These are phyloP conservation scores for Drosophila rellima DNA, from an alignment of 2,888 invertebrate species.

Conservation along the genomic window DNA sequence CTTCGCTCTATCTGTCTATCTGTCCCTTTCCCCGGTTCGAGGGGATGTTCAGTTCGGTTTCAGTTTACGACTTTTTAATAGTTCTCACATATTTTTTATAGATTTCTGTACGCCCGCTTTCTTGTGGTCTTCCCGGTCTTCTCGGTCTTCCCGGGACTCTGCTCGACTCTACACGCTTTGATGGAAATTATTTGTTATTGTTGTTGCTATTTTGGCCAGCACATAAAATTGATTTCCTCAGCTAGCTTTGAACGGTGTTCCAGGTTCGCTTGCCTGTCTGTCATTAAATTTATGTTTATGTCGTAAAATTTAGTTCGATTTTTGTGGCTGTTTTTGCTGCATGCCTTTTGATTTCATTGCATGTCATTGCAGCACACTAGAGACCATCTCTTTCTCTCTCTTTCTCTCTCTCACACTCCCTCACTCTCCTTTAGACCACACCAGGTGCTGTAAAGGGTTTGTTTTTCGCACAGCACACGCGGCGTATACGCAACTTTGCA, in stretches of 20 bases:
- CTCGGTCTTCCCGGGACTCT: slow-evolving; percentile 32
- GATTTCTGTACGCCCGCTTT: slow-evolving; percentile 64
- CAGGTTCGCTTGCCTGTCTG: slow-evolving; percentile 48
- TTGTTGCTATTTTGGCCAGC: slow-evolving; percentile 69
- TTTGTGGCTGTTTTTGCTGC: slow-evolving; percentile 42
- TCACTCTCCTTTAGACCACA: slow-evolving; percentile 52
- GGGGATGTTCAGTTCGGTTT: slow-evolving; percentile 42
- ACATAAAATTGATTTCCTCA: slow-evolving; percentile 82
- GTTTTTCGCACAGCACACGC: slow-evolving; percentile 32
- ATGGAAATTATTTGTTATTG: slow-evolving; percentile 68
- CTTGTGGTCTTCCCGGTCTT: slow-evolving; percentile 49
- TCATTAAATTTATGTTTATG: slow-evolving; percentile 83
- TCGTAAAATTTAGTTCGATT: slow-evolving; percentile 82
- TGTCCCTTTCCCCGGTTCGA: background rate
- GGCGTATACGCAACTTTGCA: slow-evolving; percentile 56
- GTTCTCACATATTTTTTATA: slow-evolving; percentile 84
- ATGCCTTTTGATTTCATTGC: slow-evolving; percentile 64
- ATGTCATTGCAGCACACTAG: slow-evolving; percentile 57
- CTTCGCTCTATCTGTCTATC: slow-evolving; percentile 5
- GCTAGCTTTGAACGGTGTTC: slow-evolving; percentile 17
- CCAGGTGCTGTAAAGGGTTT: slow-evolving; percentile 73
- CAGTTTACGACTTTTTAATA: slow-evolving; percentile 84
- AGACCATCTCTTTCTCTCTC: slow-evolving; percentile 28
- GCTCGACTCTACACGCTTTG: slow-evolving; percentile 40
- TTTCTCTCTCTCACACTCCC: background rate